Evolutionary conservation across 2,797 vertebrate genomes (phyloP), one percentile per base, ranked within the genome.

Genomic region (Sebastes cheni): DNA sequence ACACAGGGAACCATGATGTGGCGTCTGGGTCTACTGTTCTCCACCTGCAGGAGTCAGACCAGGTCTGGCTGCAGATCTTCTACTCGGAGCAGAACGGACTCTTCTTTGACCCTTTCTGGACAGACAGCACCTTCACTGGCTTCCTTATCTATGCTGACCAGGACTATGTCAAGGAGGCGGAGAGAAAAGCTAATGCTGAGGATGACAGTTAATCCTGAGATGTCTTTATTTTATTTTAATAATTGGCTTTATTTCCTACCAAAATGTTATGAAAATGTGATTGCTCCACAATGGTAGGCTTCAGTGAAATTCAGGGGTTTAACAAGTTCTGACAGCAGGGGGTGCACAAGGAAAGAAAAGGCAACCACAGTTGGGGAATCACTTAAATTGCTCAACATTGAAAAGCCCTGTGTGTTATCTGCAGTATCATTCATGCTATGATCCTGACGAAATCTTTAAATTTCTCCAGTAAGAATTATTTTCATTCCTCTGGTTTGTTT

Each of bases 21-120:
- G 97, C 98, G 0, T 99, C 99, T 0, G 98, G 97, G 7, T 99
- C 98, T 5, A 99, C 98, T 16, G 94, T 99, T 73, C 97, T 99
- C 81, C 94, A 95, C 0, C 95, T 99, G 82, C 95, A 97, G 87
- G 89, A 87, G 72, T 93, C 94, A 0, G 98, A 99, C 32, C 97
- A 99, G 84, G 98, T 99, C 25, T 99, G 98, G 98, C 95, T 99
- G 74, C 98, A 99, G 92, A 99, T 99, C 91, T 99, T 99, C 84
- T 99, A 99, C 91, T 97, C 98, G 0, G 99, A 98, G 91, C 98
- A 99, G 93, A 99, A 99, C 0, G 98, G 99, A 67, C 96, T 99
- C 77, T 99, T 99, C 86, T 99, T 97, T 8, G 98, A 99, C 91
- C 98, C 98, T 1, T 99, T 97, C 91, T 99, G 98, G 98, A 98